These are phyloP conservation scores for Typhlichthys subterraneus DNA, from an alignment of 2,797 vertebrate species.

Conservation along the genomic window DNA sequence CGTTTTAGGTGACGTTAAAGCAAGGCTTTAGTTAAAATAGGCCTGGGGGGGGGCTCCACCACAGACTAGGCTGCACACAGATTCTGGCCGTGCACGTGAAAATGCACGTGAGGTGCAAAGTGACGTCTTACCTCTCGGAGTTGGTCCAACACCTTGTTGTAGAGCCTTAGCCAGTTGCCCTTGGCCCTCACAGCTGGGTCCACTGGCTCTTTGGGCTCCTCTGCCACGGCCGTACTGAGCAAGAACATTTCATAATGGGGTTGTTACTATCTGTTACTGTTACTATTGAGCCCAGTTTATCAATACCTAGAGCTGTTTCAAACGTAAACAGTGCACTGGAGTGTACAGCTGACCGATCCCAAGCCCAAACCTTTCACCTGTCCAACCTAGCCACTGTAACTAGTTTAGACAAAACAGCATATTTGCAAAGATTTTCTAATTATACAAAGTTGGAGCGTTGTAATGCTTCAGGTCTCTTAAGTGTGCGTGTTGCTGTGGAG, in stretches of 20 bases:
- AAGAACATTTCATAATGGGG: conserved; percentile 3
- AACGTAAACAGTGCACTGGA: too few relatives aligned
- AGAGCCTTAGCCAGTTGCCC: conserved; percentile 93
- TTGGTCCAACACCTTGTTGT: conserved; percentile 94
- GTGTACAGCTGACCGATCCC: too few relatives aligned
- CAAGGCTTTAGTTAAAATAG: conserved; percentile 23
- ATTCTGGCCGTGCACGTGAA: conserved; percentile 14
- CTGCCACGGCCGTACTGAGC: conserved; percentile 76
- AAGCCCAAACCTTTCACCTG: too few relatives aligned
- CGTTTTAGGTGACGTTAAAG: conserved; percentile 26
- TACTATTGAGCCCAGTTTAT: too few relatives aligned
- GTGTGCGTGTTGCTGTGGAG: too few relatives aligned
- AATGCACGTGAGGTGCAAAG: neutral
- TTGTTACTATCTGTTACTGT: too few relatives aligned
- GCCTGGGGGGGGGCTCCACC: conserved; percentile 3
- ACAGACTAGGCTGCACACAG: conserved; percentile 9
- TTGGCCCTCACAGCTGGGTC: conserved; percentile 86
- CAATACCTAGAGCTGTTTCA: too few relatives aligned
- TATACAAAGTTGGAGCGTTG: too few relatives aligned
- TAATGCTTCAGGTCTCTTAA: too few relatives aligned
- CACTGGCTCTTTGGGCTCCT: conserved; percentile 84
- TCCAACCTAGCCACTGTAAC: too few relatives aligned
- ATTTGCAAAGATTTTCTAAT: too few relatives aligned
- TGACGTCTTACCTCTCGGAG: conserved; percentile 89
- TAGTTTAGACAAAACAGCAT: too few relatives aligned